Conservation (phyloP, 2,888 invertebrate genomes). For the Dione juno region DNA sequence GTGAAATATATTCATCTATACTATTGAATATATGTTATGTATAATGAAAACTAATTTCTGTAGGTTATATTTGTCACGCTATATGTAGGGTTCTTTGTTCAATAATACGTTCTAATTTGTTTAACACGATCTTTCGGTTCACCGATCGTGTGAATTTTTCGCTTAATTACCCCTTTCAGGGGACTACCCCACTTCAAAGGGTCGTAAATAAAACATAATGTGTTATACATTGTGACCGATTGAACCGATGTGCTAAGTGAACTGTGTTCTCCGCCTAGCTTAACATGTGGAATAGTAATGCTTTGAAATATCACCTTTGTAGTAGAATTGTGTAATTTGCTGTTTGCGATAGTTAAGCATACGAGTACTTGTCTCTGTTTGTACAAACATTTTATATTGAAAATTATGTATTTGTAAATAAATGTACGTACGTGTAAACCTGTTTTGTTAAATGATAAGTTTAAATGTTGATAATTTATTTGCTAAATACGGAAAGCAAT, state of each 20-base stretch:
- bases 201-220: constrained; percentile 67
- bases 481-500: neutral
- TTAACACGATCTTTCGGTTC: constrained; percentile 74
- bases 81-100: constrained; percentile 64
- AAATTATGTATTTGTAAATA: neutral
- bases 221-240: constrained; percentile 53
- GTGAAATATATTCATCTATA: neutral
- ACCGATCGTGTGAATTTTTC: constrained; percentile 73
- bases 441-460: neutral
- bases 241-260: constrained; percentile 48
- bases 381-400: neutral
- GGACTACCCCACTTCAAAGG: constrained; percentile 76
- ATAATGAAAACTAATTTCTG: constrained; percentile 12
- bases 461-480: neutral
- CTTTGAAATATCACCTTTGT: constrained; percentile 31
- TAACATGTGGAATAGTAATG: constrained; percentile 47
- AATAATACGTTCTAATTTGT: constrained; percentile 79
- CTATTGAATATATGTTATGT: neutral
- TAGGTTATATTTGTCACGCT: constrained; percentile 31
- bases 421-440: neutral
- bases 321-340: neutral
- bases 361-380: neutral
- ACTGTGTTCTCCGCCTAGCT: constrained; percentile 48
- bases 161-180: constrained; percentile 79
- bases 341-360: constrained; percentile 6